Percentiles rank a stretch among this genome's conserved stretches.
Conservation (phyloP, 2,797 vertebrate genomes). For the Pantherophis vulpinus region DNA sequence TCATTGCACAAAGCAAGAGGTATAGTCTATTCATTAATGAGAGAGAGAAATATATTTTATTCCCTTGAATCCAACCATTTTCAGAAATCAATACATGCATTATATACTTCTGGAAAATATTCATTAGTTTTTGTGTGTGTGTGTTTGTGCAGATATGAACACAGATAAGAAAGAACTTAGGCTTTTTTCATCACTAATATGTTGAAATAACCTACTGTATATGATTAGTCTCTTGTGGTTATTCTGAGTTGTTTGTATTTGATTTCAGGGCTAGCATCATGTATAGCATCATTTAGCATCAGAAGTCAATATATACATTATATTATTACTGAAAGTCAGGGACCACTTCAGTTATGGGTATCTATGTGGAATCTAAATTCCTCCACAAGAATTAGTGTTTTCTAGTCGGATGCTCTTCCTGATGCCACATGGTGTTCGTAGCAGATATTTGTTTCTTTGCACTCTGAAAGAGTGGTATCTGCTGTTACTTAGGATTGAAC, state of each 20-base stretch:
- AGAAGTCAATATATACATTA: not conserved
- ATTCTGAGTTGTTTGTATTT: not conserved
- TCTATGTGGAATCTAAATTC: too few relatives aligned
- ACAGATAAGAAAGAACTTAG: not conserved
- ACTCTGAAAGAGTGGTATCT: not conserved
- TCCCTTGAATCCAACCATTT: not conserved
- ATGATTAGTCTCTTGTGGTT: not conserved
- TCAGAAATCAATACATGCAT: not conserved
- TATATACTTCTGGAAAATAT: not conserved
- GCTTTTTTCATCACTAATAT: not conserved
- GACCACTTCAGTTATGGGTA: too few relatives aligned
- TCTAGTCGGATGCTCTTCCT: too few relatives aligned
- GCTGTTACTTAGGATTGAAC: not conserved
- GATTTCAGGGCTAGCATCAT: too few relatives aligned
- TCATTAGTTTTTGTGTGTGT: not conserved
- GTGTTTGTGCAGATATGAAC: not conserved
- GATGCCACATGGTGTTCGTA: not conserved
- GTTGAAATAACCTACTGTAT: not conserved
- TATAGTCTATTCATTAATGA: conserved; percentile 32
- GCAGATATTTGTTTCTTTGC: not conserved
- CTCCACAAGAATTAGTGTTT: too few relatives aligned
- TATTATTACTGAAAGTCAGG: too few relatives aligned
- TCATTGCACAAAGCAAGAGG: conserved; percentile 72
- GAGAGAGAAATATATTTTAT: too few relatives aligned
- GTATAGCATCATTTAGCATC: too few relatives aligned